phyloP scores from a whole-genome alignment of 2,888 invertebrate species.

The Andrena dorsata region DNA sequence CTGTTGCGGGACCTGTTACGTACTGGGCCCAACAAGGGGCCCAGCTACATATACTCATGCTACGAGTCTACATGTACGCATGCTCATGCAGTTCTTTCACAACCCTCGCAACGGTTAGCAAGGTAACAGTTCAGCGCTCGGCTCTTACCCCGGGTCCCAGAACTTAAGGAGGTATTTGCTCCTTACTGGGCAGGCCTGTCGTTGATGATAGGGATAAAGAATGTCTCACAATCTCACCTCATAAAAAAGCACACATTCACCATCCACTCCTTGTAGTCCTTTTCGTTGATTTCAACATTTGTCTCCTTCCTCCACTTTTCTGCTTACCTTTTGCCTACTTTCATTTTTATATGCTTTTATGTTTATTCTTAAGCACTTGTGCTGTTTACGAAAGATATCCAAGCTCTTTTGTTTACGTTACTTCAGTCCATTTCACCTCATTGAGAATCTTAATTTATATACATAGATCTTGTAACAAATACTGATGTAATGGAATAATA shows the following conservation, averaged over 20 bases:
- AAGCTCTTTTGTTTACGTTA: not conserved
- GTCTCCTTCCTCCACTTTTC: constrained; percentile 11
- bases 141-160: too few relatives aligned
- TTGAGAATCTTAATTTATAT: not conserved
- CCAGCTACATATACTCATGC: too few relatives aligned
- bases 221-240: not conserved
- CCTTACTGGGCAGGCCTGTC: too few relatives aligned
- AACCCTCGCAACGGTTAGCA: too few relatives aligned
- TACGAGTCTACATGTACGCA: too few relatives aligned
- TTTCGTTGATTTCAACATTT: constrained; percentile 10
- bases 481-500: constrained; percentile 2
- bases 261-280: not conserved
- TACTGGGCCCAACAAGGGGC: too few relatives aligned
- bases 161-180: too few relatives aligned
- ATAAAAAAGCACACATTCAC: not conserved
- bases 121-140: too few relatives aligned
- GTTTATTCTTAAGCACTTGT: too few relatives aligned
- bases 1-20: too few relatives aligned
- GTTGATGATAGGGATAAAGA: not conserved
- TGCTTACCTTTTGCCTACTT: constrained; percentile 16
- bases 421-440: not conserved
- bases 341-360: not conserved
- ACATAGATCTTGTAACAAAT: constrained; percentile 2
- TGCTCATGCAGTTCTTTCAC: too few relatives aligned
- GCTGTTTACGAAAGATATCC: not conserved